Conservation (phyloP, 92 coral and sea anemone species). For the Parazoanthus swiftii region DNA sequence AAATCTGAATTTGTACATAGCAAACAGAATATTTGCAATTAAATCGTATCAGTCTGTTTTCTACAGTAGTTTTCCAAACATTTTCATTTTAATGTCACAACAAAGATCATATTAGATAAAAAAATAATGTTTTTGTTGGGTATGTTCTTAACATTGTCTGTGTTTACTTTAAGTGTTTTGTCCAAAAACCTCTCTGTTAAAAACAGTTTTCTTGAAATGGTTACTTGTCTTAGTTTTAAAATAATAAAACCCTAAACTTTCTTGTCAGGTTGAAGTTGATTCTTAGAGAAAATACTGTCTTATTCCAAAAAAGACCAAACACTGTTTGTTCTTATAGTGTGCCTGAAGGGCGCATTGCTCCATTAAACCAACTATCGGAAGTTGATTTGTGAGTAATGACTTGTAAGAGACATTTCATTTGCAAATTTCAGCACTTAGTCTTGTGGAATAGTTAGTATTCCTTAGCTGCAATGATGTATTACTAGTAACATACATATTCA, state of each 20-base stretch:
- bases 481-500: too few relatives aligned
- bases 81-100: not conserved
- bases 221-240: not conserved
- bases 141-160: not conserved
- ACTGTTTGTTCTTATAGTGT: not conserved
- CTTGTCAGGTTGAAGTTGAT: not conserved
- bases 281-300: not conserved
- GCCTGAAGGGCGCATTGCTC: not conserved
- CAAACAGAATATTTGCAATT: conserved; percentile 17
- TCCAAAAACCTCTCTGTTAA: not conserved
- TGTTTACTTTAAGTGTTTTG: not conserved
- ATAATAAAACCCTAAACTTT: not conserved
- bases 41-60: not conserved
- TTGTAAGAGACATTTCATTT: not conserved
- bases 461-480: too few relatives aligned
- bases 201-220: not conserved
- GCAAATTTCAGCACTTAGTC: not conserved
- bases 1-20: conserved; percentile 6
- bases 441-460: too few relatives aligned
- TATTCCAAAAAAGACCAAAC: not conserved
- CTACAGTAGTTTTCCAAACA: not conserved
- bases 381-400: not conserved
- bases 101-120: conserved; percentile 2
- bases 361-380: not conserved
- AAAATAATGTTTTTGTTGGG: not conserved